phyloP scores from a whole-genome alignment of 1,140 invertebrate genomes.

The Pemphigus obesinymphae region DNA sequence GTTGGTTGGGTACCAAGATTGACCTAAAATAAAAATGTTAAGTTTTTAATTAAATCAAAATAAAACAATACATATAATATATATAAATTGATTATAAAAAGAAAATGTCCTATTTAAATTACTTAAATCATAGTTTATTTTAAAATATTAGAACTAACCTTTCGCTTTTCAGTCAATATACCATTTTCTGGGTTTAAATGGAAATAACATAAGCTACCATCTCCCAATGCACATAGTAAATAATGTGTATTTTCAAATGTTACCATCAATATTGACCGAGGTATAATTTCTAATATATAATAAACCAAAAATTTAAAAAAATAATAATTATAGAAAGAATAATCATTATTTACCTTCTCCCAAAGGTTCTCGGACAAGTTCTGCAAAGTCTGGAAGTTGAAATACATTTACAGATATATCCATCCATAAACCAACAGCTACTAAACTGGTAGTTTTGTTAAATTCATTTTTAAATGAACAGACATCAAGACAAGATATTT shows the following conservation, averaged over 20 bases:
- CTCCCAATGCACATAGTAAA: slow-evolving; percentile 86
- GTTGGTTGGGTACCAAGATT: slow-evolving; percentile 96
- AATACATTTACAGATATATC: slow-evolving; percentile 89
- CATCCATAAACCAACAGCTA: slow-evolving; percentile 94
- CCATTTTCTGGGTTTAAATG: slow-evolving; percentile 70
- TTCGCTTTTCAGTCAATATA: slow-evolving; percentile 74
- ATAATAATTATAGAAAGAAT: not conserved
- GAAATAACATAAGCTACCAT: slow-evolving; percentile 98
- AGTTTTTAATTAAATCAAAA: not conserved
- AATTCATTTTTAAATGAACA: slow-evolving; percentile 65
- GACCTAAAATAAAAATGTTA: slow-evolving; percentile 54
- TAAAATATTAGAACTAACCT: slow-evolving; percentile 53
- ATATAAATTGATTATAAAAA: too few species aligned
- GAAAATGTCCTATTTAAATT: too few species aligned
- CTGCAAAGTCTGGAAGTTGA: slow-evolving; percentile 69
- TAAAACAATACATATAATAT: too few species aligned
- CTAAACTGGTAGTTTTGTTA: slow-evolving; percentile 60
- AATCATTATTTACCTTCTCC: slow-evolving; percentile 63
- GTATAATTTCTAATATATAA: slow-evolving; percentile 76
- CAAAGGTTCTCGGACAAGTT: slow-evolving; percentile 77
- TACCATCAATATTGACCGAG: slow-evolving; percentile 89
- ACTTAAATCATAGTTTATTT: not conserved
- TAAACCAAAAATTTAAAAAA: slow-evolving; percentile 45
- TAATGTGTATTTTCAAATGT: slow-evolving; percentile 84
- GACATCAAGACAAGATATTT: slow-evolving; percentile 95